These are phyloP conservation scores for Zaprionus bogoriensis DNA, from an alignment of 2,888 invertebrate genomes.

Conservation along the genomic window DNA sequence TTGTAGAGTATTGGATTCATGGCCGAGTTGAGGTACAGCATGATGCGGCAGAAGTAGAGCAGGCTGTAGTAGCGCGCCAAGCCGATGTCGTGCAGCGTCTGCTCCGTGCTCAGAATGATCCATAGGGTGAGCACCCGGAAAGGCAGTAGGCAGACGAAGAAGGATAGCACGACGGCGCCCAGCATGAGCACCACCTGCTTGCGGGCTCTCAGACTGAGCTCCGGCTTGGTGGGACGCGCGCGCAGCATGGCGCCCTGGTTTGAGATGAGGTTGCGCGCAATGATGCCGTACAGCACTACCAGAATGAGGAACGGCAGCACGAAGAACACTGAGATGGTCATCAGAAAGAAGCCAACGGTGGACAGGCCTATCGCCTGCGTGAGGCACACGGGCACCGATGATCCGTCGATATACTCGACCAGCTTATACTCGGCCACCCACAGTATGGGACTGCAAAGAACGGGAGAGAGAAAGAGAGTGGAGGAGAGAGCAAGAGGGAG, in stretches of 20 bases:
- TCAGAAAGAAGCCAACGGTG: constrained; percentile 91
- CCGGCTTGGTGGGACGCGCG: constrained; percentile 88
- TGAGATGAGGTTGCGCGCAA: constrained; percentile 91
- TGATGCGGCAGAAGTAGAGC: constrained; percentile 91
- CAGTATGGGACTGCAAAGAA: constrained; percentile 89
- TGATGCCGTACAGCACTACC: constrained; percentile 91
- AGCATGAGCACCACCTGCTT: constrained; percentile 94
- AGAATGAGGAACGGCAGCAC: constrained; percentile 91
- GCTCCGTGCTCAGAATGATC: constrained; percentile 90
- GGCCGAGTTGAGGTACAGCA: constrained; percentile 95
- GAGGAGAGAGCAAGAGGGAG: constrained; percentile 3
- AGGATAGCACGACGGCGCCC: constrained; percentile 92
- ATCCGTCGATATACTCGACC: constrained; percentile 88
- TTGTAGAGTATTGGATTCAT: constrained; percentile 96
- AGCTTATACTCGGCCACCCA: constrained; percentile 89
- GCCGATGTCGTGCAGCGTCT: constrained; percentile 87
- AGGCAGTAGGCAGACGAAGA: constrained; percentile 94
- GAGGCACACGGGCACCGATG: constrained; percentile 89
- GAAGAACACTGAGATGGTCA: constrained; percentile 91
- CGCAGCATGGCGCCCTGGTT: constrained; percentile 86
- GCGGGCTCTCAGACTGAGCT: constrained; percentile 89
- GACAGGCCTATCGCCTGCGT: constrained; percentile 90
- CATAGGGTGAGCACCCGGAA: constrained; percentile 92
- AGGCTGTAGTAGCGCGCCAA: constrained; percentile 91
- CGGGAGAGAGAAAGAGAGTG: background rate